These are phyloP conservation scores for Tragelaphus imberbis DNA, from an alignment of 2,113 vertebrate genomes.

Conservation along the genomic window DNA sequence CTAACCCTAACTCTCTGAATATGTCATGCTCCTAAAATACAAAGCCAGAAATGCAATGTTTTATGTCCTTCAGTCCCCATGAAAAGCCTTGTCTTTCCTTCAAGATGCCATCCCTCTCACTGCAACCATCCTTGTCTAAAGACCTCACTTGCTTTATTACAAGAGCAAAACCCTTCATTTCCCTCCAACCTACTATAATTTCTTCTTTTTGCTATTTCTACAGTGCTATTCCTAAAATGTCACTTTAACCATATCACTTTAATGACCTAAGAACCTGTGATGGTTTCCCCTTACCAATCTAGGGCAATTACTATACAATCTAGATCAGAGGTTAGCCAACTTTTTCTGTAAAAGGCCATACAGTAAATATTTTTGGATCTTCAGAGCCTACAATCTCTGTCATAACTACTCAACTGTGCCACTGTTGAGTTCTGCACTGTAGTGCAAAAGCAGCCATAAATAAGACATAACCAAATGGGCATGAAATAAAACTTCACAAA, in stretches of 20 bases:
- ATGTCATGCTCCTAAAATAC: neutral
- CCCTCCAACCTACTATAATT: neutral
- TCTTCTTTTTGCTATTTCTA: neutral
- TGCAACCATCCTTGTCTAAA: neutral
- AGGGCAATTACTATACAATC: neutral
- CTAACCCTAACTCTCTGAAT: neutral
- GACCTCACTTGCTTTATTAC: neutral
- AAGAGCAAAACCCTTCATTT: neutral
- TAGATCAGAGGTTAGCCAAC: neutral
- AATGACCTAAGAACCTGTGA: neutral
- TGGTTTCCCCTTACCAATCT: neutral
- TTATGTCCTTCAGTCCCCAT: neutral
- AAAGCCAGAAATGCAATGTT: neutral
- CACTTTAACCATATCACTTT: neutral
- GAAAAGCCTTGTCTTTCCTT: neutral
- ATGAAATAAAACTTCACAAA: constrained; percentile 25
- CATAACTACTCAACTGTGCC: neutral
- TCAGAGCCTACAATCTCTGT: neutral
- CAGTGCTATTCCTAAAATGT: neutral
- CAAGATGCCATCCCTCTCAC: neutral
- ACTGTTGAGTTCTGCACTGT: neutral
- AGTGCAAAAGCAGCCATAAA: neutral
- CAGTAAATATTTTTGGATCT: neutral
- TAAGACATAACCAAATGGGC: neutral
- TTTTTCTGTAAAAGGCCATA: neutral